phyloP scores from a whole-genome alignment of 1,140 invertebrate species.

The Bombus pascuorum region DNA sequence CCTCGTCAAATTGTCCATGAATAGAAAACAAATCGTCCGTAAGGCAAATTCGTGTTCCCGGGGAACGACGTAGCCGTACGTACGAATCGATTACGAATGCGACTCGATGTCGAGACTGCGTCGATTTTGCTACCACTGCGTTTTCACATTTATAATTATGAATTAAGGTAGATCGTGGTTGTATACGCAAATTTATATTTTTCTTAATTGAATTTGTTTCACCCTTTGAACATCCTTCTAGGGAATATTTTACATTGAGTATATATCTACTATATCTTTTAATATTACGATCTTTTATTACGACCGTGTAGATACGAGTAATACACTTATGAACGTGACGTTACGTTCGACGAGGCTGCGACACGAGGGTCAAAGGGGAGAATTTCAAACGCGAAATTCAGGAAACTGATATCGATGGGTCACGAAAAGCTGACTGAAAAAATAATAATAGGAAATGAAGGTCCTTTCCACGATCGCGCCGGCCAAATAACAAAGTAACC shows the following conservation, averaged over 20 bases:
- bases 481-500: constrained; percentile 77
- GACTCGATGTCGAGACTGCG: constrained; percentile 33
- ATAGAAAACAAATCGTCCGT: constrained; percentile 78
- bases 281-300: too few relatives aligned
- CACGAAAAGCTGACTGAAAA: constrained; percentile 3
- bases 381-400: neutral
- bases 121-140: constrained; percentile 1
- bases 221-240: too few relatives aligned
- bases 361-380: neutral
- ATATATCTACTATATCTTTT: too few relatives aligned
- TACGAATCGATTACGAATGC: constrained; percentile 60
- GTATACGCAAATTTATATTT: neutral
- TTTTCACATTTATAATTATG: neutral
- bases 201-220: too few relatives aligned
- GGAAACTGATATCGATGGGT: constrained; percentile 21
- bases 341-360: neutral
- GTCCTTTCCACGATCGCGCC: constrained; percentile 57
- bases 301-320: neutral
- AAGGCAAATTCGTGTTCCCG: constrained; percentile 60
- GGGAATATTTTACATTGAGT: too few relatives aligned
- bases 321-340: neutral
- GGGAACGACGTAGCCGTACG: constrained; percentile 23
- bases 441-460: constrained; percentile 53
- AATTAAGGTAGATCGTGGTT: neutral
- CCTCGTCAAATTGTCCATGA: constrained; percentile 78